These are phyloP conservation scores for Pipa parva DNA, from an alignment of 2,113 vertebrate genomes.

Conservation along the genomic window DNA sequence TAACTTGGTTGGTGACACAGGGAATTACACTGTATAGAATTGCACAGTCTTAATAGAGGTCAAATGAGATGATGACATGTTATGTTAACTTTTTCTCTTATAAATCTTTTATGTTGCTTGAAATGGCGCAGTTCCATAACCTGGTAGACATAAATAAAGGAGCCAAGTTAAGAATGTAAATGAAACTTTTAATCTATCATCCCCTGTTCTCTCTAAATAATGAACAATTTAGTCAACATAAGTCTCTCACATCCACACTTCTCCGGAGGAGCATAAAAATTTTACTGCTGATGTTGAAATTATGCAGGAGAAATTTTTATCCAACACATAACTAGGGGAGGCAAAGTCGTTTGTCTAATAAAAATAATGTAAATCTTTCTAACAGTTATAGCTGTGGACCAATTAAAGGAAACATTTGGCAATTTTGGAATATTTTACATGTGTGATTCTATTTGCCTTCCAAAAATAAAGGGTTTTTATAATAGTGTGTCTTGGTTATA, in stretches of 20 bases:
- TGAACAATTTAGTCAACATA: conserved; percentile 20
- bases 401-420: no score
- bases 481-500: no score
- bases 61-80: conserved; percentile 6
- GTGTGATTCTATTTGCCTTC: no score
- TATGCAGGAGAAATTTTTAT: not conserved
- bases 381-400: no score
- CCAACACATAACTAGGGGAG: not conserved
- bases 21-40: not conserved
- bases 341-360: not conserved
- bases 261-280: not conserved
- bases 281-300: conserved; percentile 1
- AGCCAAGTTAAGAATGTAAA: conserved; percentile 13
- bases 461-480: no score
- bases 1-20: not conserved
- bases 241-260: conserved; percentile 15
- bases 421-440: no score
- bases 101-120: conserved; percentile 13
- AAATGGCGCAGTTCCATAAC: not conserved
- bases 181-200: conserved; percentile 16
- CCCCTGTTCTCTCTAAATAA: conserved; percentile 6
- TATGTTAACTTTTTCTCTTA: conserved; percentile 13
- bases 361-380: no score
- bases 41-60: not conserved
- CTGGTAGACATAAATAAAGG: conserved; percentile 15